phyloP scores from a whole-genome alignment of 2,113 vertebrate genomes.

The Prietella phreatophila region DNA sequence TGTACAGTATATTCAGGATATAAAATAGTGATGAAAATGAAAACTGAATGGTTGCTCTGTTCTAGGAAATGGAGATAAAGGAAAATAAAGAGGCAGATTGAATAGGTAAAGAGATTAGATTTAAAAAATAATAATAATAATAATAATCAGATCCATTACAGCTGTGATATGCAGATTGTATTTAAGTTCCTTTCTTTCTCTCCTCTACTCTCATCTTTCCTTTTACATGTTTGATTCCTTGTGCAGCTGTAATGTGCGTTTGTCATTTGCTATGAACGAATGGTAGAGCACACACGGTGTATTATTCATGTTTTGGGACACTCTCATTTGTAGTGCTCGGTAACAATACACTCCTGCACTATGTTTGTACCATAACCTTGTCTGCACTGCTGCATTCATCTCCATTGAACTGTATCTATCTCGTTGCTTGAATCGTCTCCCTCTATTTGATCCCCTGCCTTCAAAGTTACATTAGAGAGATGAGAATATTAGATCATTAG shows the following conservation, averaged over 20 bases:
- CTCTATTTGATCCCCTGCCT: neutral
- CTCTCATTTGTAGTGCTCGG: slow-evolving; percentile 14
- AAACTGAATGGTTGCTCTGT: neutral
- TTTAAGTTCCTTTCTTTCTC: neutral
- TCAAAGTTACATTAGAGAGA: neutral
- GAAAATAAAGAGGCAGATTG: neutral
- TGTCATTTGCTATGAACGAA: slow-evolving; percentile 32
- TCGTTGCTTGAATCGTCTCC: neutral
- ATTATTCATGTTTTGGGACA: slow-evolving; percentile 18
- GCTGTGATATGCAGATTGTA: slow-evolving; percentile 37
- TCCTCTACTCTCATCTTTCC: slow-evolving; percentile 2
- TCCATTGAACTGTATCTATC: slow-evolving; percentile 8
- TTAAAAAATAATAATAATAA: too few species aligned
- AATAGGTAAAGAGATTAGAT: slow-evolving; percentile 26
- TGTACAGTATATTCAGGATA: neutral
- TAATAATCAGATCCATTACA: slow-evolving; percentile 20
- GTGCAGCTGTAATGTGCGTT: slow-evolving; percentile 26
- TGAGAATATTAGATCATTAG: too few species aligned
- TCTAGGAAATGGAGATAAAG: neutral
- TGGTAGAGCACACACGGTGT: slow-evolving; percentile 14
- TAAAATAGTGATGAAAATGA: neutral
- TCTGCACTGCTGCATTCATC: neutral
- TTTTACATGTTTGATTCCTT: slow-evolving; percentile 1
- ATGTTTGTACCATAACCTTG: slow-evolving; percentile 20
- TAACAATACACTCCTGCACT: slow-evolving; percentile 20